These are phyloP conservation scores for Arothron firmamentum DNA, from an alignment of 2,113 vertebrate species.

Conservation along the genomic window DNA sequence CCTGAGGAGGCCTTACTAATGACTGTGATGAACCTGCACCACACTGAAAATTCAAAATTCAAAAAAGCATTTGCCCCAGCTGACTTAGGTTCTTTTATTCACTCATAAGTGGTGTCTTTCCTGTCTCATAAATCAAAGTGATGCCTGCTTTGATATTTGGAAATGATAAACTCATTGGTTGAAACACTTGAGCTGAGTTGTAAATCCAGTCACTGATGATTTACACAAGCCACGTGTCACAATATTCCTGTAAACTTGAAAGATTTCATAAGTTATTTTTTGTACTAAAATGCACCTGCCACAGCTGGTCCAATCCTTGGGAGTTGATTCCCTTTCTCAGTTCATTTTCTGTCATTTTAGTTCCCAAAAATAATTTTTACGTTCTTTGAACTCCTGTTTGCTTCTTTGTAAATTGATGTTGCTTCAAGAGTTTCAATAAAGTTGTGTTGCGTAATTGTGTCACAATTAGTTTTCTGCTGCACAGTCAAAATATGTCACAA, in stretches of 20 bases:
- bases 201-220: conserved; percentile 57
- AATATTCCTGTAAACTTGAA: conserved; percentile 83
- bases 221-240: conserved; percentile 64
- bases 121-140: conserved; percentile 67
- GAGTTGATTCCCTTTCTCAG: conserved; percentile 56
- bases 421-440: conserved; percentile 81
- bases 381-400: conserved; percentile 64
- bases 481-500: too few relatives aligned
- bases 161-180: conserved; percentile 54
- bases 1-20: conserved; percentile 71
- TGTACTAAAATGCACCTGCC: conserved; percentile 75
- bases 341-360: conserved; percentile 63
- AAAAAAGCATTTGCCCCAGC: conserved; percentile 65
- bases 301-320: conserved; percentile 76
- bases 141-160: conserved; percentile 65
- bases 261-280: conserved; percentile 79
- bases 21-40: conserved; percentile 73
- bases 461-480: conserved; percentile 24
- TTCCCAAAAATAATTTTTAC: conserved; percentile 60
- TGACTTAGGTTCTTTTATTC: conserved; percentile 54
- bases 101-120: conserved; percentile 61
- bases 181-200: conserved; percentile 58
- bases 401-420: conserved; percentile 78
- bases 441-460: conserved; percentile 75
- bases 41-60: conserved; percentile 70